These are phyloP conservation scores for Argentina silus DNA, from an alignment of 2,797 vertebrate genomes.

Conservation along the genomic window DNA sequence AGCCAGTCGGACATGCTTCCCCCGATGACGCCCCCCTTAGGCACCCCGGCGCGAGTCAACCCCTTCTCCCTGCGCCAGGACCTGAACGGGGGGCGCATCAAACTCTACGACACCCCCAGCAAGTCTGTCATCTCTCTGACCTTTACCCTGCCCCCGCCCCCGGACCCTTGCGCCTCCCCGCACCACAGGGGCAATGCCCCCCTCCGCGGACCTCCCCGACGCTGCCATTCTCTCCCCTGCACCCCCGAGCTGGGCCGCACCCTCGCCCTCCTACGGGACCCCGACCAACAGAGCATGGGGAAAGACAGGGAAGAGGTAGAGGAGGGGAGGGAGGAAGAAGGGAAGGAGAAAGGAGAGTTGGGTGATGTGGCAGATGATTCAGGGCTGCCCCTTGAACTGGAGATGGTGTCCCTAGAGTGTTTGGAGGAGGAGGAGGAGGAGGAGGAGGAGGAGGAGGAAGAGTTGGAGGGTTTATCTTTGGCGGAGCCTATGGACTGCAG, in stretches of 20 bases:
- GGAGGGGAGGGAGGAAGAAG: not conserved
- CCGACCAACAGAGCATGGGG: conserved; percentile 18
- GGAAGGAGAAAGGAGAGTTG: not conserved
- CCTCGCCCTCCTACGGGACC: conserved; percentile 37
- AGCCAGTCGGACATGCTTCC: conserved; percentile 83
- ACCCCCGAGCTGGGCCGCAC: conserved; percentile 77
- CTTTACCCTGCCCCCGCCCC: conserved; percentile 74
- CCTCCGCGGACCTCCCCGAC: conserved; percentile 58
- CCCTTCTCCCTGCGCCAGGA: conserved; percentile 87
- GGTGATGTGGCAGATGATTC: conserved; percentile 39
- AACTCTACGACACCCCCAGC: conserved; percentile 85
- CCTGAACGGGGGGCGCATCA: conserved; percentile 85
- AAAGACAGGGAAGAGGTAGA: conserved; percentile 13
- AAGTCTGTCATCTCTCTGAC: conserved; percentile 80
- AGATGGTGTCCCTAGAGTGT: conserved; percentile 71
- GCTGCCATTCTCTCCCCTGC: conserved; percentile 82
- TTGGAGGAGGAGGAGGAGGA: conserved; percentile 70
- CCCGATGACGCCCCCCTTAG: conserved; percentile 54
- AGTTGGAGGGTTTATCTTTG: conserved; percentile 44
- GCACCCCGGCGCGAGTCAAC: conserved; percentile 76
- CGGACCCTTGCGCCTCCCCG: conserved; percentile 59
- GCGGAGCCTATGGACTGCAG: conserved; percentile 82
- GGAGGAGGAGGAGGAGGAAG: conserved; percentile 57
- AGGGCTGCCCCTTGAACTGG: conserved; percentile 64
- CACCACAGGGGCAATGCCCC: conserved; percentile 57